phyloP scores from a whole-genome alignment of 2,888 invertebrate species.

The Leucania comma region DNA sequence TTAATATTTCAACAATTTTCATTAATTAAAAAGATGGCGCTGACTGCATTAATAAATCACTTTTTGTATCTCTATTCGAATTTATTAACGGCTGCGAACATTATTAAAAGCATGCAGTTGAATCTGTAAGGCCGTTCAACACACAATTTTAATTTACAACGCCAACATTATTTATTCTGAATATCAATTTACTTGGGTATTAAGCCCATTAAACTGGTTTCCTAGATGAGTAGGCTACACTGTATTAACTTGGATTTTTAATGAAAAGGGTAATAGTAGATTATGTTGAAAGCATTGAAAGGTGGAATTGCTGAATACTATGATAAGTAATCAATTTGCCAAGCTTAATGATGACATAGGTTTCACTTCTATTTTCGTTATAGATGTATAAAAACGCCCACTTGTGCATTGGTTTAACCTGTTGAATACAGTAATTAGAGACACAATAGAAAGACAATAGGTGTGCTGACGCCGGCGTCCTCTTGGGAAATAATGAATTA shows the following conservation, averaged over 20 bases:
- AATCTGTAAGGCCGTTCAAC: conserved; percentile 30
- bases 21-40: conserved; percentile 53
- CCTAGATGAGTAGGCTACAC: neutral
- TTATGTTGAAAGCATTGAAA: neutral
- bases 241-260: neutral
- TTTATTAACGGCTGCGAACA: conserved; percentile 16
- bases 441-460: too few species aligned
- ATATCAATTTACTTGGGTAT: conserved; percentile 29
- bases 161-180: conserved; percentile 29
- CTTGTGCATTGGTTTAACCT: too few species aligned
- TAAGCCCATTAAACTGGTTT: conserved; percentile 2
- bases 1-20: conserved; percentile 22
- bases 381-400: too few species aligned
- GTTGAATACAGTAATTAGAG: too few species aligned
- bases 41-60: conserved; percentile 47
- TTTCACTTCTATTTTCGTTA: too few species aligned
- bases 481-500: too few species aligned
- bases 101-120: conserved; percentile 43
- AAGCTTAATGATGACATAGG: too few species aligned
- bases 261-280: neutral
- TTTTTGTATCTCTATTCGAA: conserved; percentile 31
- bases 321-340: too few species aligned
- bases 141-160: conserved; percentile 38
- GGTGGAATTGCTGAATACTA: too few species aligned
- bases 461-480: too few species aligned